These are phyloP conservation scores for Epinotia bilunana DNA, from an alignment of 2,888 invertebrate genomes.

Conservation along the genomic window DNA sequence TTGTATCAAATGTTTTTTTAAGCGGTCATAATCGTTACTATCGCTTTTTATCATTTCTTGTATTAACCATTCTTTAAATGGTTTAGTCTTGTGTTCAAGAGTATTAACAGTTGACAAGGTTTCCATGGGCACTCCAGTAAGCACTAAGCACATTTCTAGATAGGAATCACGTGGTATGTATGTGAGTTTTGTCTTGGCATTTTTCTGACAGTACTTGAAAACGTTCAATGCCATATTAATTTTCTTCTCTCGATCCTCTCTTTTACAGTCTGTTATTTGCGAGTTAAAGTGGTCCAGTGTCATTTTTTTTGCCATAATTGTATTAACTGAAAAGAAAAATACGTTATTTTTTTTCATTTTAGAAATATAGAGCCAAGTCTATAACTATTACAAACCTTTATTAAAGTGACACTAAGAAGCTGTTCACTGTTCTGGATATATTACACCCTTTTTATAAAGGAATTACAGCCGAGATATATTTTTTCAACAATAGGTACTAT, in stretches of 20 bases:
- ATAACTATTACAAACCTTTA: background rate
- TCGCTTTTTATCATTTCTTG: background rate
- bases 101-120: background rate
- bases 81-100: background rate
- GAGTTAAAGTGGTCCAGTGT: slow-evolving; percentile 10
- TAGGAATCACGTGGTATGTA: background rate
- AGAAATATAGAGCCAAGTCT: background rate
- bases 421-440: too few relatives aligned
- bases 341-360: background rate
- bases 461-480: too few relatives aligned
- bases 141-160: background rate
- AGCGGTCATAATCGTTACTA: background rate
- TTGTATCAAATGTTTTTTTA: slow-evolving; percentile 11
- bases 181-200: background rate
- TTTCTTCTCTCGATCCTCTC: slow-evolving; percentile 22
- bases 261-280: slow-evolving; percentile 10
- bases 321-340: slow-evolving; percentile 22
- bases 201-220: background rate
- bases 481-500: too few relatives aligned
- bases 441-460: too few relatives aligned
- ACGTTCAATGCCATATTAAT: slow-evolving; percentile 19
- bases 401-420: background rate
- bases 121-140: slow-evolving; percentile 5
- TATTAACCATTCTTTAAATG: slow-evolving; percentile 7
- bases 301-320: slow-evolving; percentile 15